These are phyloP conservation scores for Nymphalis polychloros DNA, from an alignment of 2,888 invertebrate species.

Conservation along the genomic window DNA sequence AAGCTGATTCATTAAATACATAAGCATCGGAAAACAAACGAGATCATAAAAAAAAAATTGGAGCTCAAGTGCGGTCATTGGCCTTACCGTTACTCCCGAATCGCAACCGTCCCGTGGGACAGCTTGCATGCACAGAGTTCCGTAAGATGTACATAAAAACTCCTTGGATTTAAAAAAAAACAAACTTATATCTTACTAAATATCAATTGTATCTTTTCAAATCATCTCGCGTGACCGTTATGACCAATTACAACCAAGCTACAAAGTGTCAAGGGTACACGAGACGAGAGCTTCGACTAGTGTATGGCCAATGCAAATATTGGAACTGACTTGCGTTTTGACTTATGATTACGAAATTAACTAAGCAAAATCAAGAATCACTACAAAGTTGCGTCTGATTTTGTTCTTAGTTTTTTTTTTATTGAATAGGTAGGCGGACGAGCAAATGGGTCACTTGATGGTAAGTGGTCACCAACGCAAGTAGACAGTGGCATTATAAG, in stretches of 20 bases:
- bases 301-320: not conserved
- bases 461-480: too few species aligned
- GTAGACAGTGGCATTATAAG: too few species aligned
- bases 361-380: too few species aligned
- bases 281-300: not conserved
- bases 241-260: not conserved
- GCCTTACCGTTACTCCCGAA: conserved; percentile 55
- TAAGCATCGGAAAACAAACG: conserved; percentile 32
- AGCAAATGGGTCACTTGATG: too few species aligned
- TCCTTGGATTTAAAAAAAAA: not conserved
- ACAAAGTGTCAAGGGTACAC: conserved; percentile 4
- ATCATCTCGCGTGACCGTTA: not conserved
- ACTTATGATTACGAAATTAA: too few species aligned
- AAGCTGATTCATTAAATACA: not conserved
- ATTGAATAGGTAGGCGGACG: too few species aligned
- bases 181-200: not conserved
- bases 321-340: too few species aligned
- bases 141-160: conserved; percentile 29
- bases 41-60: conserved; percentile 42
- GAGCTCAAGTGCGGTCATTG: conserved; percentile 52
- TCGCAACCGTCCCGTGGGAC: conserved; percentile 46
- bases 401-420: too few species aligned
- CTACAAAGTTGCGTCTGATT: too few species aligned
- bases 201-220: not conserved
- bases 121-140: conserved; percentile 45